Evolutionary conservation across 1,140 invertebrate species (phyloP).

Genomic region (Meloidogyne hapla): DNA sequence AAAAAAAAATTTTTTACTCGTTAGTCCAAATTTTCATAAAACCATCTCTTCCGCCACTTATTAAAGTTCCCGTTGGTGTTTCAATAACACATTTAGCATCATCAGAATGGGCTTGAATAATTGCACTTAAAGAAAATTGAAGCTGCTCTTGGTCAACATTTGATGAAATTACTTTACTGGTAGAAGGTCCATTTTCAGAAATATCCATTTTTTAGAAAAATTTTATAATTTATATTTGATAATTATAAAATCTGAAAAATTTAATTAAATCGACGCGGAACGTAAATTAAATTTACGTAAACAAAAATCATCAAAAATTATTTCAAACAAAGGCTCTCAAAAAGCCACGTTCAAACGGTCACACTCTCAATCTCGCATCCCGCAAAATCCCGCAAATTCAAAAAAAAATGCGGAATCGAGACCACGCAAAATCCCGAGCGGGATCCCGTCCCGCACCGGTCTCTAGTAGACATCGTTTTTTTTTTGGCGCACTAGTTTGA

Average conservation of each 20-base stretch:
- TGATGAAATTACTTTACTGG: conserved; percentile 1
- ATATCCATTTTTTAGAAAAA: conserved; percentile 12
- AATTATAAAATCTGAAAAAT: not conserved
- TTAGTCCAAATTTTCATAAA: conserved; percentile 31
- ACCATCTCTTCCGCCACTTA: conserved; percentile 31
- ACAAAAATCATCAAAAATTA: too few species aligned
- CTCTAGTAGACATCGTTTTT: too few species aligned
- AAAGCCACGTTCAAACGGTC: too few species aligned
- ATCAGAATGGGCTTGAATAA: conserved; percentile 17
- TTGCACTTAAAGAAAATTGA: conserved; percentile 15
- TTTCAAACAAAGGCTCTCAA: too few species aligned
- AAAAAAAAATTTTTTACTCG: not conserved
- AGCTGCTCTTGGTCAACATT: not conserved
- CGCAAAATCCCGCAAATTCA: too few species aligned
- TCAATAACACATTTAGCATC: conserved; percentile 26
- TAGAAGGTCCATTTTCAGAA: conserved; percentile 12
- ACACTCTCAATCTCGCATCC: too few species aligned
- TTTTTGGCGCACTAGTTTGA: too few species aligned
- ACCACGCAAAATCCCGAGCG: too few species aligned
- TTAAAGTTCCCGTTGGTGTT: not conserved
- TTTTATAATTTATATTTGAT: not conserved
- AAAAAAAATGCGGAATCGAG: too few species aligned
- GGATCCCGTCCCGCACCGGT: too few species aligned
- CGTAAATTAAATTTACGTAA: too few species aligned
- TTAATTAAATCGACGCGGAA: too few species aligned